Base-by-base conservation (phyloP, 2,113 vertebrate species). In the Okapia johnstoni region DNA sequence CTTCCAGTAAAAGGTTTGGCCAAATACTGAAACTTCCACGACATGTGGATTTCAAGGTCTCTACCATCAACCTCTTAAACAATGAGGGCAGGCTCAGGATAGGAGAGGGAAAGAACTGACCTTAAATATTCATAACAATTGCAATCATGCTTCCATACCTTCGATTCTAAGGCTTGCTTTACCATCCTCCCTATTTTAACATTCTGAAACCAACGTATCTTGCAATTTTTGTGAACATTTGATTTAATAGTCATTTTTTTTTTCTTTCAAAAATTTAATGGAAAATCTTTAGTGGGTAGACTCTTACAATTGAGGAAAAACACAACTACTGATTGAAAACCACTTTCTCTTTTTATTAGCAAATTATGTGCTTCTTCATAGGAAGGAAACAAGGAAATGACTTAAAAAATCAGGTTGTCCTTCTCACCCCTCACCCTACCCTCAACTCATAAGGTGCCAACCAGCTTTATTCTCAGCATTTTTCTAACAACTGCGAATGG, bases 121-220 rank as follows among this genome's bases (percentile, higher is more conserved):
- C 46, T 63, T 54, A 63, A 87, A 85, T 26, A 55, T 3, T 50
- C 54, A 2, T 14, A 85, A 81, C 14, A 36, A 43, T 79, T 85
- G 48, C 2, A 10, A 52, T 0, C 48, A 70, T 48, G 23, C 52
- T 70, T 55, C 4, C 16, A 6, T 8, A 52, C 13, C 40, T 83
- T 81, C 33, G 21, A 28, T 55, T 90, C 60, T 57, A 81, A 88
- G 77, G 16, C 33, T 52, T 2, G 46, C 33, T 88, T 52, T 92
- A 36, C 50, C 33, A 81, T 23, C 5, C 15, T 79, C 57, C 30
- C 17, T 40, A 81, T 60, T 87, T 76, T 77, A 93, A 60, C 36
- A 94, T 94, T 92, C 84, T 97, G 90, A 92, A 96, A 88, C 87
- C 83, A 96, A 87, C 9, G 17, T 19, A 63, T 17, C 79, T 76